Base-by-base conservation (phyloP, 30 jellyfish, hydroid and myxozoan genomes). In the Catostylus mosaicus region DNA sequence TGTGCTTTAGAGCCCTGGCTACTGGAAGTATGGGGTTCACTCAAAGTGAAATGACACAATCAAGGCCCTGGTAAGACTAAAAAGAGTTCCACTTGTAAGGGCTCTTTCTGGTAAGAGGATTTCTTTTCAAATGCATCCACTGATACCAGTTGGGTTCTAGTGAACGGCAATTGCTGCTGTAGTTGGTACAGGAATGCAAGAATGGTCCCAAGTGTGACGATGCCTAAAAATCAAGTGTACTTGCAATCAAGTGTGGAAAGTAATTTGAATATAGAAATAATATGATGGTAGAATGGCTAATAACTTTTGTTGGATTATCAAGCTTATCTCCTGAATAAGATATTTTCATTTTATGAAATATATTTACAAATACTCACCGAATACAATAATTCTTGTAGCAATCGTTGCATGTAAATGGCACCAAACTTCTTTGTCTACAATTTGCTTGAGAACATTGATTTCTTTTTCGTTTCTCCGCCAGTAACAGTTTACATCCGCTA, bases 141-240 rank as follows among this genome's bases (percentile, higher is more conserved):
- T n/a, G n/a, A n/a, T n/a, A n/a, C n/a, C n/a, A n/a, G n/a, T n/a
- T n/a, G n/a, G n/a, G n/a, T n/a, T 30, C 77, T 65, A 69, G 35
- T 68, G 92, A 12, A 82, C 85, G 14, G 78, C 86, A 24, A 71
- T 54, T 2, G 77, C 23, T 45, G 92, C 68, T 51, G 85, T 82
- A 22, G 85, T 73, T 11, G 79, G 64, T 12, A 61, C 40, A 50
- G 85, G 43, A 60, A 68, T 69, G 71, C 90, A 79, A 35, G 82
- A 31, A 60, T 82, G 92, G 35, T 82, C 92, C 46, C 92, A 83
- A 34, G 86, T n/a, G 68, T 82, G 92, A 27, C 92, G 92, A 59
- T 82, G 92, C 86, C 92, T 82, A 29, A 8, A 68, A 3, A 48
- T 16, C 11, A 48, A 48, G 1, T 6, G 14, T 16, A 48, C 20